phyloP scores from a whole-genome alignment of 2,797 vertebrate genomes.

The Clamator glandarius region DNA sequence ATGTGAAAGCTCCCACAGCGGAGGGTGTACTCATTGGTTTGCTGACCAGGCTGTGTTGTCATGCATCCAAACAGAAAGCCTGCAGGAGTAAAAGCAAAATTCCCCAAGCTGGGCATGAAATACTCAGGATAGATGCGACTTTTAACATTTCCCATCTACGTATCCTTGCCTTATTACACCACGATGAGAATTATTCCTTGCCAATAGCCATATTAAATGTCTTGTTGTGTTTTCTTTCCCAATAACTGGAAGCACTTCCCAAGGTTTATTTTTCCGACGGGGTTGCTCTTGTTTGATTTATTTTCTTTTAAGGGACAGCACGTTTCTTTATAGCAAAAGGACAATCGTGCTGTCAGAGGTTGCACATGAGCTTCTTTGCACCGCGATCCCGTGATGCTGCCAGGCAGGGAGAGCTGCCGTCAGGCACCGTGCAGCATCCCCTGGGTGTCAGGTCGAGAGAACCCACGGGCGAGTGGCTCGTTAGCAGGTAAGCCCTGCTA shows the following conservation, averaged over 20 bases:
- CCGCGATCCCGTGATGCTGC: conserved; percentile 39
- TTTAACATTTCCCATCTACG: not conserved
- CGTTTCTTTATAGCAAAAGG: not conserved
- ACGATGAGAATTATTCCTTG: not conserved
- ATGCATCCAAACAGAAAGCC: too few relatives aligned
- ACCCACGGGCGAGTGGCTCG: not conserved
- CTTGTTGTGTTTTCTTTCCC: not conserved
- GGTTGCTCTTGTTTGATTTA: not conserved
- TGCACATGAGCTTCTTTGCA: not conserved
- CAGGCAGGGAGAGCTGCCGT: conserved; percentile 63
- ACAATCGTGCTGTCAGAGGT: not conserved
- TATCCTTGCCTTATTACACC: not conserved
- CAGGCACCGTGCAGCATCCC: conserved; percentile 57
- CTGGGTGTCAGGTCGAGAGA: conserved; percentile 31
- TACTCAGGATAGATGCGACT: fast-evolving
- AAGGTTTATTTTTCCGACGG: not conserved
- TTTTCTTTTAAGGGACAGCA: not conserved
- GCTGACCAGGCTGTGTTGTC: too few relatives aligned
- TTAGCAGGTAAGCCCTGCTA: conserved; percentile 14
- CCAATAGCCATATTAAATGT: not conserved
- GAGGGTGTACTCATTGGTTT: too few relatives aligned
- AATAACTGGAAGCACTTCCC: not conserved
- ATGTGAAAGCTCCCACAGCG: too few relatives aligned
- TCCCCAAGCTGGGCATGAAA: not conserved
- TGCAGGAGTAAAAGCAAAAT: too few relatives aligned